phyloP scores from a whole-genome alignment of 2,888 invertebrate genomes.

The Homarus gammarus region DNA sequence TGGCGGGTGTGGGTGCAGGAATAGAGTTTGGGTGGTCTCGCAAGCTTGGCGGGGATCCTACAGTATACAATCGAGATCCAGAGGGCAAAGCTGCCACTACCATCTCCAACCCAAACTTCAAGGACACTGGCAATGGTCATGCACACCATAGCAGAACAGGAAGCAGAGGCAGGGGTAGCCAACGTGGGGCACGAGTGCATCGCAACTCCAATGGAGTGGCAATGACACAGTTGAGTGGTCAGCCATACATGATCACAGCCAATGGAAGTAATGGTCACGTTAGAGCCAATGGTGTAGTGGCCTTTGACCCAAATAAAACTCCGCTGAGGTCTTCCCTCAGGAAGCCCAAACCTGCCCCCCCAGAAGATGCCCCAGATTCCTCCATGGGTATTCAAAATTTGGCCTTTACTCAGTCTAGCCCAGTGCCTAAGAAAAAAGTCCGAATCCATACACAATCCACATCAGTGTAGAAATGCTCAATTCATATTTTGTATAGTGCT shows the following conservation, averaged over 20 bases:
- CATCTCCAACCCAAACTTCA: constrained; percentile 91
- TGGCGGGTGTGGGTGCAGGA: constrained; percentile 64
- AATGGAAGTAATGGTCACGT: constrained; percentile 60
- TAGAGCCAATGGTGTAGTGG: constrained; percentile 64
- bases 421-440: constrained; percentile 92
- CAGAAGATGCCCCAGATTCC: constrained; percentile 78
- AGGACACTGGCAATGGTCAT: constrained; percentile 81
- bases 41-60: constrained; percentile 89
- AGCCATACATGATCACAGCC: constrained; percentile 61
- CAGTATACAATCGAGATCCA: constrained; percentile 82
- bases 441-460: constrained; percentile 95
- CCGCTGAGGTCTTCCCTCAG: constrained; percentile 90
- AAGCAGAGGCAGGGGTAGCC: constrained; percentile 16
- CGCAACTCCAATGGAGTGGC: constrained; percentile 69
- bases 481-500: background rate
- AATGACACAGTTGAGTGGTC: constrained; percentile 65
- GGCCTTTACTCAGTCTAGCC: constrained; percentile 90
- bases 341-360: constrained; percentile 84
- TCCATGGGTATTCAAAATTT: constrained; percentile 89
- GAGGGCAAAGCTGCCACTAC: constrained; percentile 83
- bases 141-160: background rate
- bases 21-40: constrained; percentile 81
- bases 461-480: constrained; percentile 82
- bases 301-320: constrained; percentile 82
- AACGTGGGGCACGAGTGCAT: constrained; percentile 51